Evolutionary conservation across 2,888 invertebrate genomes (phyloP), one percentile per base, ranked within the genome.

Genomic region (Galerucella calmariensis): DNA sequence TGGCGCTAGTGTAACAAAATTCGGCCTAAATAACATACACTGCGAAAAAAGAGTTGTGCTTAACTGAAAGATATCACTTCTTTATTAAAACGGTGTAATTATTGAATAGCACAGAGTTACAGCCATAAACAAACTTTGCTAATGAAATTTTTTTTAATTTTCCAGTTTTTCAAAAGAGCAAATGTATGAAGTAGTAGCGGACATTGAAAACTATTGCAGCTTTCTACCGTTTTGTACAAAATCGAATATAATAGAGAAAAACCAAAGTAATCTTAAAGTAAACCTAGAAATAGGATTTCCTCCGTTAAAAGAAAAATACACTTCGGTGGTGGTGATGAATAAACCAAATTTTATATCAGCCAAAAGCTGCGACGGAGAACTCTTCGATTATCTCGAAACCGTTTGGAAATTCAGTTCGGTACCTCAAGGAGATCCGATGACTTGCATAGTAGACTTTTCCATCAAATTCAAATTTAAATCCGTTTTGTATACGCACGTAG

Each of bases 211-310:
- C 84, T 97, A 97, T 85, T 90, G 92, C 82, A 89, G 92, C 79
- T 98, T 98, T 88, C 92, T 98, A 0, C 98, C 98, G 2, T 98
- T 97, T 90, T 98, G 98, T 84, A 95, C 94, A 83, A 92, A 93
- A 83, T 97, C 97, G 0, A 87, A 90, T 27, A 92, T 97, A 1
- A 88, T 90, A 65, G 46, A 65, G 1, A 46, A 65, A 10, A 61
- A 84, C 88, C 63, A 84, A 2, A 90, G 89, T 8, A 88, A 89
- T 68, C 89, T 95, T 14, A 91, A 91, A 85, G 97, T 96, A 46
- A 93, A 94, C 84, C 88, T 97, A 68, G 91, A 92, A 62, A 93
- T 96, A 77, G 95, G 95, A 24, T 95, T 95, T 83, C 95, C 95
- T 66, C 95, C 95, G 9, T 90, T 96, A 53, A 91, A 92, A 73